phyloP scores from a whole-genome alignment of 35 echinoderm and acorn worm genomes.

The Nesometra sesokonis region DNA sequence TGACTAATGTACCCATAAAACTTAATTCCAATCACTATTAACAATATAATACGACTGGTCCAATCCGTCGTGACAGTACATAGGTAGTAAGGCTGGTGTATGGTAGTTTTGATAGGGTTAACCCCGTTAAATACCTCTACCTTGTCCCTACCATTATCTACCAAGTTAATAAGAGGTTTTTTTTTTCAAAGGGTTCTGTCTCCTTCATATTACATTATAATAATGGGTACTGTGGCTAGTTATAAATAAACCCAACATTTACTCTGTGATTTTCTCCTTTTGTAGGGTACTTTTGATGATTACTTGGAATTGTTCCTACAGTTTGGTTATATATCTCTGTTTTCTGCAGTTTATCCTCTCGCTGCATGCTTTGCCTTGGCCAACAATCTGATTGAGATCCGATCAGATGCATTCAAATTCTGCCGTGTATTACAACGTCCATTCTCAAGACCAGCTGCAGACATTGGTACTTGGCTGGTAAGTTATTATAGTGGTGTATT shows the following conservation, averaged over 20 bases:
- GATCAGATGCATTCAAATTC: slow-evolving; percentile 95
- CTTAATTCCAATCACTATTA: no score
- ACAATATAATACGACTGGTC: no score
- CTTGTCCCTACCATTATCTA: no score
- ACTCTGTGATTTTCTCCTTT: neutral
- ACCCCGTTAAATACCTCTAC: no score
- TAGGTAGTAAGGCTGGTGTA: no score
- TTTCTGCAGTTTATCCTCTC: slow-evolving; percentile 89
- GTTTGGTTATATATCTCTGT: slow-evolving; percentile 97
- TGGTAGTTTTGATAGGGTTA: no score
- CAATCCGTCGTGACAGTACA: no score
- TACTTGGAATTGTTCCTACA: slow-evolving; percentile 95
- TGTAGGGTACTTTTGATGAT: slow-evolving; percentile 98
- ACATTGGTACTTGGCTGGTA: slow-evolving; percentile 96
- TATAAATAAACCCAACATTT: neutral
- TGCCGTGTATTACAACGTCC: slow-evolving; percentile 76
- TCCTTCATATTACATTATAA: no score
- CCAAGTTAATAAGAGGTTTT: no score
- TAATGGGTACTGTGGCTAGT: neutral
- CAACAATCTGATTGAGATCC: slow-evolving; percentile 93
- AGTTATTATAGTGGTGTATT: neutral
- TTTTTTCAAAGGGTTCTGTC: no score
- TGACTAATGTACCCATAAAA: no score
- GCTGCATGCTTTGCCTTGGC: slow-evolving; percentile 77
- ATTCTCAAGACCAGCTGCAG: slow-evolving; percentile 61